Percentiles rank a stretch among this genome's conserved stretches.
phyloP scores from a whole-genome alignment of 64 coral and sea anemone species.

The Cladopsammia gracilis region DNA sequence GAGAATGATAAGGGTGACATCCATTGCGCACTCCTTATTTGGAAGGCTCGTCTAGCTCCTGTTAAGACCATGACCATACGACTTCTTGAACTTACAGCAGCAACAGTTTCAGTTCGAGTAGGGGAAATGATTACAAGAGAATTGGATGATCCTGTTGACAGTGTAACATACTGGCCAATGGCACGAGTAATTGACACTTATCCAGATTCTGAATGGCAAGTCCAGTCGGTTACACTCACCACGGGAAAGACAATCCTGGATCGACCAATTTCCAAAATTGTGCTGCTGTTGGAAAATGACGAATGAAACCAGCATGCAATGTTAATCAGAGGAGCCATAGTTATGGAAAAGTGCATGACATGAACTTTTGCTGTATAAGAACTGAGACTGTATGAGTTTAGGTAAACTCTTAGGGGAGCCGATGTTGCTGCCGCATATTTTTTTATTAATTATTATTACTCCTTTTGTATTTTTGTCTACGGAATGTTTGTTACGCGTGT shows the following conservation, averaged over 20 bases:
- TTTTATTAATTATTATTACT: background rate
- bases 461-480: background rate
- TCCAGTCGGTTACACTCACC: slow-evolving; percentile 15
- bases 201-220: slow-evolving; percentile 1
- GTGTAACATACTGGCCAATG: slow-evolving; percentile 39
- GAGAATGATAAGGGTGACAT: slow-evolving; percentile 35
- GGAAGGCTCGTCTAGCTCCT: slow-evolving; percentile 43
- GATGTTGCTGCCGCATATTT: background rate
- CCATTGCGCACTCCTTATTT: slow-evolving; percentile 32
- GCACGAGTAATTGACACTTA: slow-evolving; percentile 21
- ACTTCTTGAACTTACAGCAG: slow-evolving; percentile 47
- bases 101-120: slow-evolving; percentile 18
- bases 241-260: background rate
- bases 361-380: background rate
- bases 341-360: too few relatives aligned
- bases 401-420: slow-evolving; percentile 20
- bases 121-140: slow-evolving; percentile 4
- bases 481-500: background rate
- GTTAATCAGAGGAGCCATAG: background rate
- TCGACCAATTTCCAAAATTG: slow-evolving; percentile 51
- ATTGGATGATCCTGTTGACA: slow-evolving; percentile 19
- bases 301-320: background rate
- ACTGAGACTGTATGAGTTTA: background rate
- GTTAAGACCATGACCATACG: slow-evolving; percentile 51
- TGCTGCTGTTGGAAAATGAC: slow-evolving; percentile 5